Evolutionary conservation across 37 sponge, comb jelly and placozoan species (phyloP), one percentile per base, ranked within the genome.

Genomic region (Spongilla lacustris): DNA sequence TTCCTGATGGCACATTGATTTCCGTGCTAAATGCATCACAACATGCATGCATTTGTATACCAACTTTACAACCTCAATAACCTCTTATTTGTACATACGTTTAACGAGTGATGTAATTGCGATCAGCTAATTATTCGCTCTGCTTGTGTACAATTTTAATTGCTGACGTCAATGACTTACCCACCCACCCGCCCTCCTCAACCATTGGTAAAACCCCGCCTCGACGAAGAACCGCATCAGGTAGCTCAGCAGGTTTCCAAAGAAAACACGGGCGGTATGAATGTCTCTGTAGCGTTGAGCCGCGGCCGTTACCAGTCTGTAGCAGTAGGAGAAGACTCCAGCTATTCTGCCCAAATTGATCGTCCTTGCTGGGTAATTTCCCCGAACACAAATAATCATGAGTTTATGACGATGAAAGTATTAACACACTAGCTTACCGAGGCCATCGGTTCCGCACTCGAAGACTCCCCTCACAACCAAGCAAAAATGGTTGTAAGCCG

Each of bases 291-390:
- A 32, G 8, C 34, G 29, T 72, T 72, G 73, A 1, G 31, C 73
- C 31, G 29, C 29, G 27, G 31, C 14, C 10, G 31, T 33, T 30
- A 30, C 29, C 1, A 72, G 31, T 14, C 73, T 30, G 73, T 33
- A 72, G 17, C 73, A 72, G 21, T 33, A 72, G 14, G 31, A 30
- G 21, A 72, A 32, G 14, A 72, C 73, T 1, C 31, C 73, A 12
- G 73, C 73, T 72, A 72, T 32, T 72, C 73, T 30, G 31, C 73
- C 73, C 29, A 32, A 32, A 72, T 30, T 72, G 73, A 72, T 33
- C 13, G 31, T 72, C 29, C 31, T 32, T 5, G 73, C 73, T 58
- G 58, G 0, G 58, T 58, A 17, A 46, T 46, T 10, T 8, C 46
- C 8, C 8, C 8, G 46, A 8, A n/a, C n/a, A n/a, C n/a, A n/a